Evolutionary conservation across 92 coral and sea anemone species (phyloP).

Genomic region (Zoanthus solanderi): DNA sequence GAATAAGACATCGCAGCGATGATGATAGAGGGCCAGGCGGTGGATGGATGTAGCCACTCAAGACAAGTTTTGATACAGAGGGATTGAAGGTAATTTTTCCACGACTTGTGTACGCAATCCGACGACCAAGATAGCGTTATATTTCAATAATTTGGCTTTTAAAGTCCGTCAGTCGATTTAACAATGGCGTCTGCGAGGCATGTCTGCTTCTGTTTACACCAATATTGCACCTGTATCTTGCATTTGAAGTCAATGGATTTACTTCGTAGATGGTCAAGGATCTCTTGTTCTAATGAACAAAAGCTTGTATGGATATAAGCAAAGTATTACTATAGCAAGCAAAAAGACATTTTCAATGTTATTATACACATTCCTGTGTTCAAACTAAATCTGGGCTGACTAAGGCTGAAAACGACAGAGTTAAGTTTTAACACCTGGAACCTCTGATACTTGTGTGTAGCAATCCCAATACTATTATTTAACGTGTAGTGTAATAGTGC

Average conservation of each 20-base stretch:
- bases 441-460: too few species aligned
- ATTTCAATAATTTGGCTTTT: slow-evolving; percentile 6
- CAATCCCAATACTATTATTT: too few species aligned
- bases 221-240: background rate
- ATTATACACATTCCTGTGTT: too few species aligned
- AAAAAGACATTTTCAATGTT: background rate
- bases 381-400: too few species aligned
- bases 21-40: slow-evolving; percentile 40
- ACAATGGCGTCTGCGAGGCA: slow-evolving; percentile 22
- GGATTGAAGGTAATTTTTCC: slow-evolving; percentile 33
- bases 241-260: background rate
- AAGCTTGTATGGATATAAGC: background rate
- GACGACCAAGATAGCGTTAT: slow-evolving; percentile 33
- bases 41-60: slow-evolving; percentile 39
- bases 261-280: background rate
- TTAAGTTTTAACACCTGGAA: too few species aligned
- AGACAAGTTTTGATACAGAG: slow-evolving; percentile 21
- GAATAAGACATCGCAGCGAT: slow-evolving; percentile 27
- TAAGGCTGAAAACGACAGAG: too few species aligned
- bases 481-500: too few species aligned
- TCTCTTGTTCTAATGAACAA: background rate
- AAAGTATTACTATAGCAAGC: background rate
- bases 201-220: background rate
- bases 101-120: slow-evolving; percentile 11
- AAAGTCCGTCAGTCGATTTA: background rate